Evolutionary conservation across 1,140 invertebrate genomes (phyloP), one percentile per base, ranked within the genome.

Genomic region (Polypedilum vanderplanki): DNA sequence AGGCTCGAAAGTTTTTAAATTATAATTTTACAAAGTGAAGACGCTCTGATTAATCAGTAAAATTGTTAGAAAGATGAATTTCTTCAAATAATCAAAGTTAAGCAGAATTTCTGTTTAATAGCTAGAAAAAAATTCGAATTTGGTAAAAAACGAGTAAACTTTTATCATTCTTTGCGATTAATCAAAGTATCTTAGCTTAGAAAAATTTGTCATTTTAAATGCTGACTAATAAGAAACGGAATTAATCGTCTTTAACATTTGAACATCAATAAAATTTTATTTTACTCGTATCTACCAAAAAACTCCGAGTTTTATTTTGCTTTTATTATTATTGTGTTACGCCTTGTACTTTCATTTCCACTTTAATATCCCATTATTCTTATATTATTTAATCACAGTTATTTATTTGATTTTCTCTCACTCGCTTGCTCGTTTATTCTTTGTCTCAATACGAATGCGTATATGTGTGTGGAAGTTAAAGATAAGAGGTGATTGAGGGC

Each of bases 331-430:
- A n/a, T 57, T 57, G 4, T 57, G 46, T 15, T 57, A 15, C n/a
- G 46, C 46, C n/a, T 57, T 3, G 46, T 12, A n/a, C 46, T 57
- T n/a, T 57, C 3, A 4, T 57, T n/a, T n/a, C n/a, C 3, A n/a
- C 9, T 46, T 9, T 46, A 46, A 2, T 1, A 15, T 3, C 12
- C 46, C 12, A n/a, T n/a, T 1, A 57, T 12, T n/a, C n/a, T n/a
- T n/a, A 46, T 57, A 57, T 57, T 57, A 57, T 57, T 57, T 57
- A 57, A 57, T 57, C 46, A 57, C 46, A n/a, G 46, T 57, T 57
- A 57, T 57, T 57, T 57, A 57, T 57, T 57, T 57, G 10, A 57
- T 57, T 57, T 33, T 33, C 24, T 33, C 24, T 33, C n/a, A n/a
- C 24, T 33, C 24, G 5, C 24, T 33, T 5, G 24, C 24, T 5